These are phyloP conservation scores for Cyphomyrus discorhynchus DNA, from an alignment of 2,113 vertebrate species.

Conservation along the genomic window DNA sequence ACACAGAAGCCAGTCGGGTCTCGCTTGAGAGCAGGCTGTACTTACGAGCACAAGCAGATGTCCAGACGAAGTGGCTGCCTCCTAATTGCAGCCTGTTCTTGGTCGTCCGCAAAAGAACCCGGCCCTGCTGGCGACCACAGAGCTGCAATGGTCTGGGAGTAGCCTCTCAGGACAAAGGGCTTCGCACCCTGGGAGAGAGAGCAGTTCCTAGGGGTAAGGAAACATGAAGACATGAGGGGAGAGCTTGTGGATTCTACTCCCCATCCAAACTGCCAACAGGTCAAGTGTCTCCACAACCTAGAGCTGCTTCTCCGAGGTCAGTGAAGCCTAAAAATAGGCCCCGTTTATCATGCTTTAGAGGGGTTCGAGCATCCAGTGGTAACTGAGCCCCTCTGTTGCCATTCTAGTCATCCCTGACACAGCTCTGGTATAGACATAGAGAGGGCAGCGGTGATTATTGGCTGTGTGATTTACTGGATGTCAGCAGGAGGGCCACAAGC, in stretches of 20 bases:
- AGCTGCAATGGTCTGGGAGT: conserved; percentile 41
- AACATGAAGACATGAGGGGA: background rate
- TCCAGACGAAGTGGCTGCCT: background rate
- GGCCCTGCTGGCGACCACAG: conserved; percentile 45
- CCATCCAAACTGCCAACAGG: background rate
- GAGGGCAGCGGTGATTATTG: background rate
- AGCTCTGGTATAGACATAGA: background rate
- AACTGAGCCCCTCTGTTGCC: background rate
- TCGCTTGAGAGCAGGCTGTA: background rate
- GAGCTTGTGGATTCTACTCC: background rate
- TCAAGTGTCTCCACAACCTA: background rate
- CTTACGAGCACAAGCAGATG: background rate
- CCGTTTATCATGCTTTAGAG: background rate
- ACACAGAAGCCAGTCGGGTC: background rate
- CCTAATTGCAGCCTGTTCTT: background rate
- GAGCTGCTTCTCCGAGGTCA: background rate
- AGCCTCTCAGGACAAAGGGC: background rate
- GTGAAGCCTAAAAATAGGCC: background rate
- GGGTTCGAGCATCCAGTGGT: background rate
- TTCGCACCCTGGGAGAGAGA: background rate
- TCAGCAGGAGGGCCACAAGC: background rate
- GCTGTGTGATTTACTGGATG: background rate
- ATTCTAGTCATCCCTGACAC: background rate
- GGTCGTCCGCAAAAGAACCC: conserved; percentile 33
- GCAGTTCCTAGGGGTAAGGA: background rate